Percentiles rank a stretch among this genome's conserved stretches.
Evolutionary conservation across 35 echinoderm and acorn worm species (phyloP).

Genomic region (Strongylocentrotus purpuratus): DNA sequence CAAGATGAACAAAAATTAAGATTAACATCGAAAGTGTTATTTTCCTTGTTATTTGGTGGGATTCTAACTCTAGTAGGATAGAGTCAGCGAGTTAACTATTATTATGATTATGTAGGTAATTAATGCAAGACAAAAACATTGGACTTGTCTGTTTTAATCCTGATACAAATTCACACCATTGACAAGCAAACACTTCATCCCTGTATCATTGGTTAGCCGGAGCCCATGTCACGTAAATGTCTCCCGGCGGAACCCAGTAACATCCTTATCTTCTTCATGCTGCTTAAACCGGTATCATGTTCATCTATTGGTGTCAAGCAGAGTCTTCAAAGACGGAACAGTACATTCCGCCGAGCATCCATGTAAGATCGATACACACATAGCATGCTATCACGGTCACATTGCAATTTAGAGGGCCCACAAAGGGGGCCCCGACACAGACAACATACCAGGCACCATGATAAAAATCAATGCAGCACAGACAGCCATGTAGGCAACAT

Average conservation of each 20-base stretch:
- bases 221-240: not conserved
- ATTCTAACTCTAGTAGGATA: too few species aligned
- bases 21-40: too few species aligned
- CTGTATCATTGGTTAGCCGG: not conserved
- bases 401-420: not conserved
- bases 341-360: not conserved
- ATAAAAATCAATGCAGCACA: not conserved
- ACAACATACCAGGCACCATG: not conserved
- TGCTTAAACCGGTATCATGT: not conserved
- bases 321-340: not conserved
- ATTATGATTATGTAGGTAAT: too few species aligned
- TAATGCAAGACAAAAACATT: too few species aligned
- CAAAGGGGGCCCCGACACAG: not conserved
- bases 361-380: slow-evolving; percentile 2
- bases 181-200: not conserved
- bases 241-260: not conserved
- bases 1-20: too few species aligned
- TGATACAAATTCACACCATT: not conserved
- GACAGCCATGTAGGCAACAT: slow-evolving; percentile 15
- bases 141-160: too few species aligned
- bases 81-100: too few species aligned
- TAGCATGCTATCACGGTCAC: not conserved
- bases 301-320: not conserved
- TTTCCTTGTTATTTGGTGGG: too few species aligned
- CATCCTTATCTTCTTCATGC: not conserved